Conservation (phyloP, 2,888 invertebrate genomes). For the Mythimna impura region DNA sequence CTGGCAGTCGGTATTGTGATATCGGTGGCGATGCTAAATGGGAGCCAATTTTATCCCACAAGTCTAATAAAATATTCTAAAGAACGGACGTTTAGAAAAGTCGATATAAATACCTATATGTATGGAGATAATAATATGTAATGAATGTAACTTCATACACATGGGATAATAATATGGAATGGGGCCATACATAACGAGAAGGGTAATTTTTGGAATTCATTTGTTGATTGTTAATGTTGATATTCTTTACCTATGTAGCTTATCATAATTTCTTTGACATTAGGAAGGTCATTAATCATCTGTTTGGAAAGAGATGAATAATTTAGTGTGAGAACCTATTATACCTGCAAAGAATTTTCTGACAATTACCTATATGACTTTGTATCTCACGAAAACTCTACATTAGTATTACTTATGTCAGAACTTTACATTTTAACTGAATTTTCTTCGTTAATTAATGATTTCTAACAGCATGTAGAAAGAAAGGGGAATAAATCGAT, state of each 20-base stretch:
- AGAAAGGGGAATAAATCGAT: conserved; percentile 29
- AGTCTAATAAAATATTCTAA: conserved; percentile 79
- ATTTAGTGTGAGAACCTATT: neutral
- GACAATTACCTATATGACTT: neutral
- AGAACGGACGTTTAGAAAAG: conserved; percentile 76
- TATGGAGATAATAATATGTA: conserved; percentile 48
- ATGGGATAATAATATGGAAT: conserved; percentile 8
- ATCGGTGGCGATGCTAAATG: conserved; percentile 88
- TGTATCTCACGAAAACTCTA: neutral
- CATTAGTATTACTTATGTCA: neutral
- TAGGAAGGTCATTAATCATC: neutral
- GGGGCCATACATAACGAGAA: conserved; percentile 23
- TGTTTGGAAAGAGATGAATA: neutral
- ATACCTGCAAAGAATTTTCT: neutral
- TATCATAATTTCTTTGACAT: neutral
- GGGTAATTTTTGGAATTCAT: conserved; percentile 10
- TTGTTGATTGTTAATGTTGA: conserved; percentile 7
- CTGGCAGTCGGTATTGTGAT: conserved; percentile 90
- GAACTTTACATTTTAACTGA: neutral
- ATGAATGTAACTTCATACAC: conserved; percentile 54
- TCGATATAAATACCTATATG: conserved; percentile 61
- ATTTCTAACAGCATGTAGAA: neutral
- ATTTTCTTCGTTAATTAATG: neutral
- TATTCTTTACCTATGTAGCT: neutral
- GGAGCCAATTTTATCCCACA: conserved; percentile 86